Percentiles rank a stretch among this genome's conserved stretches.
Evolutionary conservation across 2,113 vertebrate species (phyloP).

Genomic region (Oryzias javanicus): DNA sequence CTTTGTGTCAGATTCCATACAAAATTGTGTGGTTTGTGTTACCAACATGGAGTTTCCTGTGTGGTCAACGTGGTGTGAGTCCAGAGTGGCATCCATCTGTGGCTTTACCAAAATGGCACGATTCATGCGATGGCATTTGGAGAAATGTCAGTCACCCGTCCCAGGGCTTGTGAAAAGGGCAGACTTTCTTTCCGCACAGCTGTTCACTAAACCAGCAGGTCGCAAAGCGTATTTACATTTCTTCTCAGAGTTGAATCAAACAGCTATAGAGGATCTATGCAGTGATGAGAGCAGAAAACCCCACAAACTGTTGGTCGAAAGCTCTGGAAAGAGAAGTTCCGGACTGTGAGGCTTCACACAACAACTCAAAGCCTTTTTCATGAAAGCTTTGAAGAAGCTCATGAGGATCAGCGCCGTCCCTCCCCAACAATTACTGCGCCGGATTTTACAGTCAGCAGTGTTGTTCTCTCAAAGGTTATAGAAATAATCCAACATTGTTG

Average conservation of each 20-base stretch:
- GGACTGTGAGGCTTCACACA: neutral
- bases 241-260: slow-evolving; percentile 13
- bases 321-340: neutral
- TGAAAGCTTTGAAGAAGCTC: neutral
- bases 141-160: slow-evolving; percentile 61
- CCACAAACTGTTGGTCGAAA: neutral
- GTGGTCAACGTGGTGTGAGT: slow-evolving; percentile 52
- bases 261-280: neutral
- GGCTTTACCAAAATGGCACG: slow-evolving; percentile 52
- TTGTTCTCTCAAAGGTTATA: neutral
- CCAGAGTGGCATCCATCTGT: slow-evolving; percentile 55
- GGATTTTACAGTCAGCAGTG: neutral
- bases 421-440: neutral
- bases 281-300: neutral
- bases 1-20: slow-evolving; percentile 30
- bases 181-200: slow-evolving; percentile 44
- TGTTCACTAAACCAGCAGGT: slow-evolving; percentile 30
- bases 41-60: slow-evolving; percentile 54
- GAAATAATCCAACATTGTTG: neutral
- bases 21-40: slow-evolving; percentile 24
- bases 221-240: slow-evolving; percentile 23
- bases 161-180: slow-evolving; percentile 59
- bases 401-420: neutral
- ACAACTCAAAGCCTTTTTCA: too few species aligned
- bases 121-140: slow-evolving; percentile 66